Conservation (phyloP, 2,113 vertebrate genomes). For the Tupaia chinensis region DNA sequence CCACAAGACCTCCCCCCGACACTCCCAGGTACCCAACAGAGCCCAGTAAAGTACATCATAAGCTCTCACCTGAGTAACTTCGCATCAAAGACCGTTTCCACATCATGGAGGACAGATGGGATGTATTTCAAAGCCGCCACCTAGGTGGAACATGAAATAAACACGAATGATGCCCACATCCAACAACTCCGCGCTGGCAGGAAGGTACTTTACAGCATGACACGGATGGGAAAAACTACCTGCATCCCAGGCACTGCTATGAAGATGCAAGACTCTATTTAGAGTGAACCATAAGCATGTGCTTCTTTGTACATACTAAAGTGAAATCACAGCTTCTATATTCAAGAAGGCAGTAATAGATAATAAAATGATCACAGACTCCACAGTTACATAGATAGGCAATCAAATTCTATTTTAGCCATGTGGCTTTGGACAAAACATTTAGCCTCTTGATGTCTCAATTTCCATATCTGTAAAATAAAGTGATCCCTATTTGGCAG, state of each 20-base stretch:
- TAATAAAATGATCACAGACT: background rate
- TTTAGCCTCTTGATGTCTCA: background rate
- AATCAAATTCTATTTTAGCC: background rate
- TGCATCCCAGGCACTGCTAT: background rate
- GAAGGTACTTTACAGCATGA: background rate
- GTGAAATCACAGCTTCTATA: background rate
- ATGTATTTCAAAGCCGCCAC: slow-evolving; percentile 98
- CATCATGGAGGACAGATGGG: slow-evolving; percentile 96
- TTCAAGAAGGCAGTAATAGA: background rate
- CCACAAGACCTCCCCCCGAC: background rate
- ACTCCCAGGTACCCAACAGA: background rate
- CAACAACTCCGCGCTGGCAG: background rate
- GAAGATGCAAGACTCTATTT: background rate
- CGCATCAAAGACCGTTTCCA: slow-evolving; percentile 96
- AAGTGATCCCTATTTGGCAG: background rate
- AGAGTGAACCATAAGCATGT: background rate
- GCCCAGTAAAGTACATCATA: background rate
- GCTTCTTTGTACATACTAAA: background rate
- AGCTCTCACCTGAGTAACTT: slow-evolving; percentile 94
- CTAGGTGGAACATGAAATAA: slow-evolving; percentile 84
- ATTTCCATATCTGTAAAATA: background rate
- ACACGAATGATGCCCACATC: background rate
- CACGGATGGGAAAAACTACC: background rate
- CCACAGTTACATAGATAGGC: background rate
- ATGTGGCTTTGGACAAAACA: background rate